These are phyloP conservation scores for Agelaius tricolor DNA, from an alignment of 2,113 vertebrate genomes.

Conservation along the genomic window DNA sequence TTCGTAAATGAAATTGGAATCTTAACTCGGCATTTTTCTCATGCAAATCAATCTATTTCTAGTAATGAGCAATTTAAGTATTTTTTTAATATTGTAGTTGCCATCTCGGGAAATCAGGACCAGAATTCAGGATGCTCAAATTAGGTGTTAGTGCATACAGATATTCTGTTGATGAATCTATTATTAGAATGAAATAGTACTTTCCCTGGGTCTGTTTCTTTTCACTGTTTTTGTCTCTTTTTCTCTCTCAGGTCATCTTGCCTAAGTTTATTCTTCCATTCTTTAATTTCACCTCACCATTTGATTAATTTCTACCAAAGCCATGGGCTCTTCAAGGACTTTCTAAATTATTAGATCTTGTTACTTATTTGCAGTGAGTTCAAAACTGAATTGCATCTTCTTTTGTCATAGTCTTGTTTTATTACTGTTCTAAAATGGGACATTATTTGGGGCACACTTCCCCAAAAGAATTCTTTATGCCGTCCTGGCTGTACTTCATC, in stretches of 20 bases:
- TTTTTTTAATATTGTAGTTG: not conserved
- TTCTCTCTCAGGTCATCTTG: not conserved
- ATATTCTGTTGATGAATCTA: slow-evolving; percentile 21
- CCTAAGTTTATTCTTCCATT: not conserved
- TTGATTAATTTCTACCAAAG: not conserved
- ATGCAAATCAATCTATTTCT: slow-evolving; percentile 51
- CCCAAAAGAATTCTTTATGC: not conserved
- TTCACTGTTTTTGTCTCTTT: not conserved
- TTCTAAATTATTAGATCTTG: not conserved
- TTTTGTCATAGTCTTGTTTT: not conserved
- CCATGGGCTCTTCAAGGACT: not conserved
- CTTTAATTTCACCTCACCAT: not conserved
- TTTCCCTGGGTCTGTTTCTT: not conserved
- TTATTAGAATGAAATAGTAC: slow-evolving; percentile 24
- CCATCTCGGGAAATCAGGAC: slow-evolving; percentile 17
- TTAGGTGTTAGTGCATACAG: slow-evolving; percentile 10
- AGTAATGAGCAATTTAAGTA: slow-evolving; percentile 21
- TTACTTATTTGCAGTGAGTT: not conserved
- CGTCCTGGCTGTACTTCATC: not conserved
- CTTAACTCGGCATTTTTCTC: slow-evolving; percentile 4
- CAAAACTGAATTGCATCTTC: not conserved
- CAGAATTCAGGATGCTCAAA: slow-evolving; percentile 30
- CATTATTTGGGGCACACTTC: not conserved
- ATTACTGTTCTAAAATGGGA: not conserved
- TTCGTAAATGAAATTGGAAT: not conserved